Evolutionary conservation across 1,140 invertebrate species (phyloP), one percentile per base, ranked within the genome.

Genomic region (Aricia agestis): DNA sequence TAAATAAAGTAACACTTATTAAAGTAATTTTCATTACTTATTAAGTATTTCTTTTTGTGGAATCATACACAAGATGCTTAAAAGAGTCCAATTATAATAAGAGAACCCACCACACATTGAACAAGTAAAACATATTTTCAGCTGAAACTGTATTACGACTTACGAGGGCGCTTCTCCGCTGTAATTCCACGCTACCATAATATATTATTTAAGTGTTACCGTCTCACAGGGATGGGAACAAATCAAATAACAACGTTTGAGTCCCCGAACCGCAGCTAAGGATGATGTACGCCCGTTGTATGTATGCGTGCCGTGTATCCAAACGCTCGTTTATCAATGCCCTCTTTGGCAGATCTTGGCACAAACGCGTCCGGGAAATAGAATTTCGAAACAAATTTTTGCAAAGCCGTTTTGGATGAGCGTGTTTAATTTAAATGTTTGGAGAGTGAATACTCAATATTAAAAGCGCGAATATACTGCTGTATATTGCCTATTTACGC

Each of bases 291-390:
- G 76, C 72, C 67, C 76, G 75, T 78, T 82, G 78, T 83, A 82
- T 79, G 82, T 82, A 83, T 82, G 81, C 82, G 79, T 84, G 80
- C 80, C 82, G 75, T 72, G 76, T 66, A 72, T 25, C 71, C 80
- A 78, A 78, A 72, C 71, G 82, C 78, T 78, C 81, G 79, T 85
- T 84, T 85, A 82, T 85, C 83, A 83, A 81, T 82, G 80, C 66
- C 75, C 78, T 78, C 79, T 82, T 81, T 69, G 68, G 58, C 68
- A 69, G 68, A 69, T 63, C 57, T 69, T 36, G 59, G 59, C 58
- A 19, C 31, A 36, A 69, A 69, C 68, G 18, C 59, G 59, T 63
- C 18, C 59, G 59, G 59, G 59, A 63, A 63, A 63, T 25, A 63
- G 59, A 63, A 63, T 63, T 63, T 63, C 10, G 59, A 52, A 52